Evolutionary conservation across 2,797 vertebrate genomes (phyloP).

Genomic region (Microcaecilia unicolor): DNA sequence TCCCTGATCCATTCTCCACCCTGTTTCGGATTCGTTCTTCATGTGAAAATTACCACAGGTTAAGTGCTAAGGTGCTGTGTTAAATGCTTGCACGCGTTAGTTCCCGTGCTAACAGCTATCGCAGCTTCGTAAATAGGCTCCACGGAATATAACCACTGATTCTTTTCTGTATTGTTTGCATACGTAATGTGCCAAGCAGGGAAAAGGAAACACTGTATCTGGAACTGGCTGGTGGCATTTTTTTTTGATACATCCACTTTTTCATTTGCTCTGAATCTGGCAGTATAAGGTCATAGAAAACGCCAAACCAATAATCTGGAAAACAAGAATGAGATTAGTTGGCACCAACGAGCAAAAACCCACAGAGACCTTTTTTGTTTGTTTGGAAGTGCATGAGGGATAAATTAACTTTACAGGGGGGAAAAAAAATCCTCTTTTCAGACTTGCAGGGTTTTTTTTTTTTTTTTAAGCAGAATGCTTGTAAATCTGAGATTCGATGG

Average conservation of each 20-base stretch:
- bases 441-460: conserved; percentile 3
- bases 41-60: no score
- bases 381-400: conserved; percentile 13
- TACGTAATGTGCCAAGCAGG: conserved; percentile 19
- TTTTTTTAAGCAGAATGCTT: conserved; percentile 5
- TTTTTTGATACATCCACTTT: conserved; percentile 14
- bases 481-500: conserved; percentile 8
- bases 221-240: conserved; percentile 9
- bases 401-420: conserved; percentile 7
- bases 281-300: conserved; percentile 60
- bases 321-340: conserved; percentile 29
- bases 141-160: conserved; percentile 13
- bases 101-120: no score
- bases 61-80: no score
- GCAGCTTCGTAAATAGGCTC: no score
- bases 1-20: no score
- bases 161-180: background rate
- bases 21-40: no score
- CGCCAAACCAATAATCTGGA: conserved; percentile 53
- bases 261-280: conserved; percentile 55
- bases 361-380: conserved; percentile 22
- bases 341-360: background rate
- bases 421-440: conserved; percentile 10
- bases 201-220: conserved; percentile 19
- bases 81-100: no score